Conservation (phyloP, 1,140 invertebrate genomes). For the Parasteatoda tepidariorum region DNA sequence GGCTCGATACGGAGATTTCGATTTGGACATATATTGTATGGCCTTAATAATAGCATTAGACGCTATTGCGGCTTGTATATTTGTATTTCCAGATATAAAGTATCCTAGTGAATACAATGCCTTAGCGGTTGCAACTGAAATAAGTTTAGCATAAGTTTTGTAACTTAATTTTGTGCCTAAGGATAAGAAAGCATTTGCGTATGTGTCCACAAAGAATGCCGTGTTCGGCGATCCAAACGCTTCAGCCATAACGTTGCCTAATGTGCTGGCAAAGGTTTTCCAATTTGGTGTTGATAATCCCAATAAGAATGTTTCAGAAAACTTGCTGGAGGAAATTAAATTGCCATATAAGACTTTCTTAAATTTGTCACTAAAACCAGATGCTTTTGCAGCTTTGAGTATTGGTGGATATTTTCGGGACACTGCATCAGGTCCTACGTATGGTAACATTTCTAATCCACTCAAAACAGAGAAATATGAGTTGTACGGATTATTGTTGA, state of each 20-base stretch:
- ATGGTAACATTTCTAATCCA: conserved; percentile 44
- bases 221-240: conserved; percentile 42
- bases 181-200: conserved; percentile 33
- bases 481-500: conserved; percentile 38
- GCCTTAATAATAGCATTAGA: conserved; percentile 37
- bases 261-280: conserved; percentile 9
- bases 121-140: conserved; percentile 25
- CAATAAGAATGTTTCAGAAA: conserved; percentile 27
- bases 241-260: conserved; percentile 35
- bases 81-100: conserved; percentile 42
- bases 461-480: conserved; percentile 39
- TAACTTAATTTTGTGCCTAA: conserved; percentile 23
- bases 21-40: neutral
- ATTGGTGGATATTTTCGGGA: conserved; percentile 36
- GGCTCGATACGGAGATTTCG: neutral
- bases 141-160: conserved; percentile 27
- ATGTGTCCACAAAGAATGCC: conserved; percentile 23
- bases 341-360: conserved; percentile 2
- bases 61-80: conserved; percentile 47
- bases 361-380: conserved; percentile 8
- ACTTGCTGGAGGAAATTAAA: conserved; percentile 35
- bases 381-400: conserved; percentile 36
- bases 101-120: conserved; percentile 43
- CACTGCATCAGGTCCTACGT: conserved; percentile 42
- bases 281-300: conserved; percentile 9